A percentile compares a stretch with the other conserved stretches of the same genome.
Conservation (phyloP, 2,888 invertebrate genomes). For the Seira musarum region DNA sequence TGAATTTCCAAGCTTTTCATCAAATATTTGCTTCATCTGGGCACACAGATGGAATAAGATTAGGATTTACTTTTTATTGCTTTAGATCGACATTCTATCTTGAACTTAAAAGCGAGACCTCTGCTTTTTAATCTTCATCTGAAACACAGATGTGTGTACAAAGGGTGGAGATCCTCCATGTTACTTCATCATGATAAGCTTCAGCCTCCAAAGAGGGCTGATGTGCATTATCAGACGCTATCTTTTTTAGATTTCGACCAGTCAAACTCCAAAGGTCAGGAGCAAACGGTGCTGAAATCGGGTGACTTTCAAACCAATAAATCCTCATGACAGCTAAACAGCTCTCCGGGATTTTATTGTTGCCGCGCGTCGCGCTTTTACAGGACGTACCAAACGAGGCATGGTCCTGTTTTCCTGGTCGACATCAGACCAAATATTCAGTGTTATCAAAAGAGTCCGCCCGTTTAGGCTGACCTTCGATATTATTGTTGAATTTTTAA, state of each 20-base stretch:
- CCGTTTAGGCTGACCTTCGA: no score
- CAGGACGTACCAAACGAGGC: no score
- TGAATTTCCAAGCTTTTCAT: constrained; percentile 43
- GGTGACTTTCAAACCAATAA: neutral
- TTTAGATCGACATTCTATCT: constrained; percentile 24
- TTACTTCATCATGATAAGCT: neutral
- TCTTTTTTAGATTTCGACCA: no score
- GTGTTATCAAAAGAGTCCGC: no score
- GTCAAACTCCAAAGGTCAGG: neutral
- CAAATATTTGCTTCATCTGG: constrained; percentile 35
- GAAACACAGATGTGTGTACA: constrained; percentile 25
- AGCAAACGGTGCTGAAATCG: neutral
- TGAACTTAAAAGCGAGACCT: constrained; percentile 32
- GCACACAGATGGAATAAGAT: constrained; percentile 46
- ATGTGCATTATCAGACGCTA: neutral
- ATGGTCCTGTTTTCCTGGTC: no score
- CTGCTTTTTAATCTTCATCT: constrained; percentile 5
- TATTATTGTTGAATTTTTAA: no score
- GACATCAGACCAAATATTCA: no score
- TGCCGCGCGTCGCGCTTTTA: neutral
- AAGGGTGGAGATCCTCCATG: neutral
- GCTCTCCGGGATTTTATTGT: constrained; percentile 3
- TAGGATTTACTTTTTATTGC: constrained; percentile 23
- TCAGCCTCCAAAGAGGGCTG: neutral
- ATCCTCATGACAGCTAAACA: neutral